phyloP scores from a whole-genome alignment of 2,113 vertebrate species.

The Prietella phreatophila region DNA sequence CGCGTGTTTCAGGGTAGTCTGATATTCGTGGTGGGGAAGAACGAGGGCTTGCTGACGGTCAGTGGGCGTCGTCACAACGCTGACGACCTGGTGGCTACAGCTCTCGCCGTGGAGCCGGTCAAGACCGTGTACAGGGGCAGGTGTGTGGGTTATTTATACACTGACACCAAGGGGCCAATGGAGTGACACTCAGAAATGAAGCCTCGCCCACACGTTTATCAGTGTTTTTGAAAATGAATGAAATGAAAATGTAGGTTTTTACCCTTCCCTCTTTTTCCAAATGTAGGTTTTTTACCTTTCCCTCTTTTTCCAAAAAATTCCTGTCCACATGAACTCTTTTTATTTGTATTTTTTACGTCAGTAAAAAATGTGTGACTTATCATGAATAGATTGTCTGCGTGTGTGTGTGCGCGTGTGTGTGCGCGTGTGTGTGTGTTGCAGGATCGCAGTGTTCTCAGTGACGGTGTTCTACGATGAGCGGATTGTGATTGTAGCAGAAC shows the following conservation, averaged over 20 bases:
- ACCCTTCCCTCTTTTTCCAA: too few relatives aligned
- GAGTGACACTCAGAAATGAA: too few relatives aligned
- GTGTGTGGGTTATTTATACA: constrained; percentile 66
- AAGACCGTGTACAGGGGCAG: constrained; percentile 97
- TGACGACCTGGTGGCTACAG: constrained; percentile 93
- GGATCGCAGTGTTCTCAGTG: constrained; percentile 95
- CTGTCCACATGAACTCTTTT: too few relatives aligned
- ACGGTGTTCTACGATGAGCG: constrained; percentile 96
- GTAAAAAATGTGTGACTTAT: background rate
- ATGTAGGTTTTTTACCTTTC: too few relatives aligned
- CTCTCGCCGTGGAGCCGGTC: constrained; percentile 90
- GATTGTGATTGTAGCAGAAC: constrained; percentile 93
- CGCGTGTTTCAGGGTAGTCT: constrained; percentile 81
- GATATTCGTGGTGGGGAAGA: constrained; percentile 96
- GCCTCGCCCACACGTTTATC: too few relatives aligned
- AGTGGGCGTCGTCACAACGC: constrained; percentile 92
- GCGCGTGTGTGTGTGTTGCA: constrained; percentile 59
- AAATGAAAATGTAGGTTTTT: too few relatives aligned
- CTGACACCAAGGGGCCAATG: background rate
- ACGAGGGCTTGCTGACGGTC: constrained; percentile 87
- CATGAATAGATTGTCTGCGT: background rate
- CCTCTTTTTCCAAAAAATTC: too few relatives aligned
- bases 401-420: background rate
- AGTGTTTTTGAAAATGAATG: too few relatives aligned
- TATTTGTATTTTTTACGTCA: too few relatives aligned